Evolutionary conservation across 2,797 vertebrate species (phyloP).

Genomic region (Cetoscarus ocellatus): DNA sequence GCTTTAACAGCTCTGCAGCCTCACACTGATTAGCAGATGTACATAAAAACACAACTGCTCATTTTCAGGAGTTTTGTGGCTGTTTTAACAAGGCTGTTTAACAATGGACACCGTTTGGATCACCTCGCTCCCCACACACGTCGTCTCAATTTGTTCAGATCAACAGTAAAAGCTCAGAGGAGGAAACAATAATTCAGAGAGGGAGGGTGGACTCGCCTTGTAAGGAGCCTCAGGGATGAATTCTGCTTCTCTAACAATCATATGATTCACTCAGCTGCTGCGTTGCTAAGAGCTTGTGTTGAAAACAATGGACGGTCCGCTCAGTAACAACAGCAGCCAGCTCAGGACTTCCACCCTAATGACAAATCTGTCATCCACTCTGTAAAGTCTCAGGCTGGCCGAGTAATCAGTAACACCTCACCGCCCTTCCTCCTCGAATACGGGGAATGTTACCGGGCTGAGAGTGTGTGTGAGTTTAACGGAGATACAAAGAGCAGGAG

Average conservation of each 20-base stretch:
- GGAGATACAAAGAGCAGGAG: slow-evolving; percentile 35
- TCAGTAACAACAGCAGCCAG: slow-evolving; percentile 48
- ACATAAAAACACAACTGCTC: slow-evolving; percentile 67
- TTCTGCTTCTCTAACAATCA: slow-evolving; percentile 61
- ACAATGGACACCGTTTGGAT: slow-evolving; percentile 61
- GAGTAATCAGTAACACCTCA: slow-evolving; percentile 60
- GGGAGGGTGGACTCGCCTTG: slow-evolving; percentile 54
- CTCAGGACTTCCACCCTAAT: slow-evolving; percentile 66
- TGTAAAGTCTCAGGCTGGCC: slow-evolving; percentile 38
- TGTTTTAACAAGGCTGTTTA: slow-evolving; percentile 65
- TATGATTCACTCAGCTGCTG: slow-evolving; percentile 65
- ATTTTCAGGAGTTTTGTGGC: slow-evolving; percentile 63
- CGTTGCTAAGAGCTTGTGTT: slow-evolving; percentile 78
- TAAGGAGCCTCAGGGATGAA: slow-evolving; percentile 53
- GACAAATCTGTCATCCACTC: slow-evolving; percentile 71
- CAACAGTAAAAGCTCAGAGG: slow-evolving; percentile 54
- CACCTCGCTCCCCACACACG: slow-evolving; percentile 43
- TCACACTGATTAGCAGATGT: slow-evolving; percentile 65
- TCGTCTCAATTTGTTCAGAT: slow-evolving; percentile 49
- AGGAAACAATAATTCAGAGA: slow-evolving; percentile 41
- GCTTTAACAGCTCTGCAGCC: slow-evolving; percentile 54
- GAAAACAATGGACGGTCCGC: slow-evolving; percentile 70
- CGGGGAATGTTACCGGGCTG: slow-evolving; percentile 53
- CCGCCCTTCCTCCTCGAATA: slow-evolving; percentile 54
- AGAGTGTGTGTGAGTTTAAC: slow-evolving; percentile 32